Base-by-base conservation (phyloP, 2,113 vertebrate genomes). In the Irena cyanogastra region DNA sequence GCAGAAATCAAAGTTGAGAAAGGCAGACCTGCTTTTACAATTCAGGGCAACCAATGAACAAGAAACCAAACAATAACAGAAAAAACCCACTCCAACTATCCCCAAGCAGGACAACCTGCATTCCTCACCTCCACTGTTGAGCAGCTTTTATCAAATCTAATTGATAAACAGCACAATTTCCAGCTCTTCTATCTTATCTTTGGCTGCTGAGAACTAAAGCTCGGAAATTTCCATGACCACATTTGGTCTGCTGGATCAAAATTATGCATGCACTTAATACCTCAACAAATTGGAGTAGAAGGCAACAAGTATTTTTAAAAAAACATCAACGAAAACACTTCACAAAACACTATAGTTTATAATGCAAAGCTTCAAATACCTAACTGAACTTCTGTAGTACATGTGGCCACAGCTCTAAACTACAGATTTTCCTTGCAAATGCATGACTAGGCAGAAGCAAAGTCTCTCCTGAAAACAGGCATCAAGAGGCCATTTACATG, bases 41-140 rank as follows among this genome's bases (percentile, higher is more conserved):
- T 13, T 64, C 0, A 0, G 12, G 11, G 28, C 2, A 30, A n/a
- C 3, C 11, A 57, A 23, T 2, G 4, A 28, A 33, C 11, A 20
- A n/a, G 30, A 74, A 83, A 28, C 6, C 21, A 76, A 50, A 23
- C 4, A 63, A 42, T 2, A 7, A 15, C 24, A 37, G 20, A 4
- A 59, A n/a, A 13, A 47, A 10, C 0, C 4, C 4, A n/a, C 10
- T 45, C 4, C 60, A 61, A n/a, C 13, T 21, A 44, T 20, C 12
- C 18, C 50, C 31, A 70, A 30, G 27, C 9, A 83, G 37, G 59
- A 81, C 16, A 12, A 65, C 7, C 4, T 0, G 0, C 35, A 33
- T 44, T 80, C 50, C 6, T 56, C 26, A 16, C 16, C 10, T 60
- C 49, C 57, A 18, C 13, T 49, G 7, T 0, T 56, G 9, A 69